Conservation (phyloP, 2,888 invertebrate species). For the Philonicus albiceps region DNA sequence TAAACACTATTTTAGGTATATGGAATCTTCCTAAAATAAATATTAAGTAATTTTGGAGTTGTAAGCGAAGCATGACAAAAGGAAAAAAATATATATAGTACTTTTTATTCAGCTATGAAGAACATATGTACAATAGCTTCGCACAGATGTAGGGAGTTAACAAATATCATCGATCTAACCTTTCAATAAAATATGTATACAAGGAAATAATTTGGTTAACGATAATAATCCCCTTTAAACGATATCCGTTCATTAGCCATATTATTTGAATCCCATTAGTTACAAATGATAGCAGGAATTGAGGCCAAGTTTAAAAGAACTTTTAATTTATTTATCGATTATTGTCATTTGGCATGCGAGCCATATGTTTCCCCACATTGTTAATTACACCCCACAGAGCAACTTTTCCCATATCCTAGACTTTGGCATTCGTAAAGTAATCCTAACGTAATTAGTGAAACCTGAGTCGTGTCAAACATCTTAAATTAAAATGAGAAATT, state of each 20-base stretch:
- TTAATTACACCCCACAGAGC: neutral
- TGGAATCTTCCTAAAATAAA: too few relatives aligned
- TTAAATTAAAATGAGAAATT: neutral
- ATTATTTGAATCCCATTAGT: neutral
- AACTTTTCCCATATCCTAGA: neutral
- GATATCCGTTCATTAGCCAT: neutral
- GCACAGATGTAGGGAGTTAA: neutral
- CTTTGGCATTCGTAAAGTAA: neutral
- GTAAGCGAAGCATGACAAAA: too few relatives aligned
- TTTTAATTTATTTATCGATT: neutral
- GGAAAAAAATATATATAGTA: too few relatives aligned
- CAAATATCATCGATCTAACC: neutral
- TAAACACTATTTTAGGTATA: too few relatives aligned
- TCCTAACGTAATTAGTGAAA: neutral
- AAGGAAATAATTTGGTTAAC: neutral
- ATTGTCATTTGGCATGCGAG: neutral
- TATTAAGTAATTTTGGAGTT: too few relatives aligned
- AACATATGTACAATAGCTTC: too few relatives aligned
- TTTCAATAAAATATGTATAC: neutral
- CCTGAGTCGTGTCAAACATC: neutral
- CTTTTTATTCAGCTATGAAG: too few relatives aligned
- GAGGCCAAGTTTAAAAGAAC: neutral
- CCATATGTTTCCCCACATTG: neutral
- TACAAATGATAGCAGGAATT: neutral
- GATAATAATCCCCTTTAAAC: neutral